Conservation (phyloP, 2,113 vertebrate species). For the Phylloscopus trochilus region DNA sequence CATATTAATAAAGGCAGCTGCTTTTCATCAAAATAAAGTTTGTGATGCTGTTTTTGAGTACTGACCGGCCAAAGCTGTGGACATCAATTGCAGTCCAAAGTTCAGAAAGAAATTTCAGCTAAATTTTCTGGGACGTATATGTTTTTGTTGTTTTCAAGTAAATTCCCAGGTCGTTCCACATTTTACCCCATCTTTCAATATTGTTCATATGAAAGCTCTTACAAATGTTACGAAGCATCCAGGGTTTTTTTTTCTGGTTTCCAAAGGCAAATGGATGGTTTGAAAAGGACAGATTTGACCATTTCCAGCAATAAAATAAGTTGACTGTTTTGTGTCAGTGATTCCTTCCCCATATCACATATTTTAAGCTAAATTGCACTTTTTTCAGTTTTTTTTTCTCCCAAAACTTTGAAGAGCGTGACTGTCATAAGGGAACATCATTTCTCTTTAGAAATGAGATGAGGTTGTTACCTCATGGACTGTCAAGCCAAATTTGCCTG, state of each 20-base stretch:
- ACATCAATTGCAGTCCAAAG: not conserved
- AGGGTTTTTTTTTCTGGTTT: not conserved
- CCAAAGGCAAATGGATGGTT: not conserved
- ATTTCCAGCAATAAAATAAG: not conserved
- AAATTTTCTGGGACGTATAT: not conserved
- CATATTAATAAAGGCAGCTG: not conserved
- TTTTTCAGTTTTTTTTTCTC: not conserved
- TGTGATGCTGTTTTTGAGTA: not conserved
- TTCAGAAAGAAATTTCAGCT: not conserved
- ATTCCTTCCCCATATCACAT: not conserved
- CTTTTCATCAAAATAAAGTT: conserved; percentile 2
- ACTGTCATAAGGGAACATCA: not conserved
- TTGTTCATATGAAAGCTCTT: not conserved
- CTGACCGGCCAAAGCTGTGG: not conserved
- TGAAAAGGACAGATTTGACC: not conserved
- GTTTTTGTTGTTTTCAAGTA: not conserved
- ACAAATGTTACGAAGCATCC: not conserved
- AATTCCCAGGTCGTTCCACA: not conserved
- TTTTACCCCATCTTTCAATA: not conserved
- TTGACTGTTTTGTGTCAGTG: not conserved
- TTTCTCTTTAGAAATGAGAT: not conserved
- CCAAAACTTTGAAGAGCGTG: not conserved
- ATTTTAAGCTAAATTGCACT: not conserved
- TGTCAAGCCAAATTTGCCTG: not conserved
- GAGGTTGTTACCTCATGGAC: not conserved